These are phyloP conservation scores for Syngnathus typhle DNA, from an alignment of 2,113 vertebrate species.

Conservation along the genomic window DNA sequence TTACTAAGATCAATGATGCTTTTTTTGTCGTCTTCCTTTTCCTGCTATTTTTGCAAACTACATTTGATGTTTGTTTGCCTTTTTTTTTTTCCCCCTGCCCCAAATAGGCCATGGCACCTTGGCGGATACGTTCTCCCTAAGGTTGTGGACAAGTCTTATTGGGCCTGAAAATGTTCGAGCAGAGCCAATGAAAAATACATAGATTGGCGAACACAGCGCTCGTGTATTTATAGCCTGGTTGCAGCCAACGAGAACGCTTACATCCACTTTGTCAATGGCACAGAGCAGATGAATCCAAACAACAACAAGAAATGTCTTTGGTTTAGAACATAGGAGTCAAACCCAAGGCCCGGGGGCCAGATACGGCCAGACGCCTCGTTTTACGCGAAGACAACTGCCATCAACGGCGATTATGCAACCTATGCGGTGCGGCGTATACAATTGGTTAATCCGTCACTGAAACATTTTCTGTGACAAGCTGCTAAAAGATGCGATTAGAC, in stretches of 20 bases:
- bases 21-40: not conserved
- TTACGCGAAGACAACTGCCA: too few species aligned
- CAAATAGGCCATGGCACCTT: not conserved
- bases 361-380: too few species aligned
- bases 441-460: constrained; percentile 48
- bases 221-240: not conserved
- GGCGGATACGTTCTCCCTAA: not conserved
- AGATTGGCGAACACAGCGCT: not conserved
- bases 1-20: not conserved
- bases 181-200: not conserved
- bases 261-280: not conserved
- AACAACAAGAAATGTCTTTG: not conserved
- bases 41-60: not conserved
- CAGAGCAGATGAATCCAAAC: not conserved
- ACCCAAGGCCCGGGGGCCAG: too few species aligned
- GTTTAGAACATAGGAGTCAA: too few species aligned
- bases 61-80: not conserved
- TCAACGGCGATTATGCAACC: too few species aligned
- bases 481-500: constrained; percentile 16
- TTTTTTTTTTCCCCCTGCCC: not conserved
- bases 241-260: not conserved
- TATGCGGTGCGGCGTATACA: constrained; percentile 3
- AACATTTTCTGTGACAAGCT: constrained; percentile 26
- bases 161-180: not conserved
- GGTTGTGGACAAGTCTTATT: not conserved